Conservation (phyloP, 2,113 vertebrate genomes). For the Parus major region DNA sequence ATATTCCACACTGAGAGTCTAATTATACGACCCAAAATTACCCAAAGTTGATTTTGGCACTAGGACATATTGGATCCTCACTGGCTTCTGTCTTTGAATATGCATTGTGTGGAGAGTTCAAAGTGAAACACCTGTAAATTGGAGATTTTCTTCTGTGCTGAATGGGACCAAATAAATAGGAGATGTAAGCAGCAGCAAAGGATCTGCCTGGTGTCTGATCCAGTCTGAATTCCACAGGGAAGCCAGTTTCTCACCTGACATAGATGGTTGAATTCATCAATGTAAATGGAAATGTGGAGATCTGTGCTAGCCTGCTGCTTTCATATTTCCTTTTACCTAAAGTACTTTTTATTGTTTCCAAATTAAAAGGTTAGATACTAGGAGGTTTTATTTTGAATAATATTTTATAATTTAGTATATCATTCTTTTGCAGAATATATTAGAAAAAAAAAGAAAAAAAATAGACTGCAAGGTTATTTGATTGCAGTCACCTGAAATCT, state of each 20-base stretch:
- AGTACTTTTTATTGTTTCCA: neutral
- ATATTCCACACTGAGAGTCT: neutral
- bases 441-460: too few relatives aligned
- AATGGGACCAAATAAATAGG: neutral
- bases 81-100: neutral
- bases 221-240: neutral
- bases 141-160: neutral
- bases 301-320: neutral
- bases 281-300: neutral
- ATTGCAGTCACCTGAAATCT: neutral
- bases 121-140: neutral
- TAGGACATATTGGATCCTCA: neutral
- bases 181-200: neutral
- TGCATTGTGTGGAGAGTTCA: neutral
- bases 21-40: constrained; percentile 1
- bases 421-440: neutral
- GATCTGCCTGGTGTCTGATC: neutral
- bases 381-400: neutral
- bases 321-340: neutral
- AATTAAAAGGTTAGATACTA: neutral
- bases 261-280: neutral
- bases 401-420: neutral
- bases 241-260: neutral
- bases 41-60: neutral
- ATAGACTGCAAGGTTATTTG: neutral